phyloP scores from a whole-genome alignment of 2,113 vertebrate species.

The Todiramphus chloris region DNA sequence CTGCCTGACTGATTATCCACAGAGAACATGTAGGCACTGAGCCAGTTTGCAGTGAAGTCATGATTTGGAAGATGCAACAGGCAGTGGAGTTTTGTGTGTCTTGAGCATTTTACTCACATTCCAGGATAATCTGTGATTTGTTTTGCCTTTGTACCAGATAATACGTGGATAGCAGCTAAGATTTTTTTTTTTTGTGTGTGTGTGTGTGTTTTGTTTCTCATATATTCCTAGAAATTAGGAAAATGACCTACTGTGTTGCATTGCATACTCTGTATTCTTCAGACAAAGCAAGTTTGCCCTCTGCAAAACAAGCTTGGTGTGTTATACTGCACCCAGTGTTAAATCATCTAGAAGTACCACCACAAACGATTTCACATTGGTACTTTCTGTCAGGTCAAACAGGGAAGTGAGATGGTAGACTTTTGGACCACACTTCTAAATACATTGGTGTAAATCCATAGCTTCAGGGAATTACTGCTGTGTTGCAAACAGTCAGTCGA shows the following conservation, averaged over 20 bases:
- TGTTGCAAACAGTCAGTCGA: fast-evolving
- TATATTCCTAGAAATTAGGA: background rate
- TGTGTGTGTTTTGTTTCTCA: background rate
- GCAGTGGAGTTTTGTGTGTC: background rate
- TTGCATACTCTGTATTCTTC: background rate
- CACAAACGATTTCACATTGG: background rate
- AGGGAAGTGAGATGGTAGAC: background rate
- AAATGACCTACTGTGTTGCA: background rate
- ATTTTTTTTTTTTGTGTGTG: background rate
- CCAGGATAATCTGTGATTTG: background rate
- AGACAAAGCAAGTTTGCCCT: background rate
- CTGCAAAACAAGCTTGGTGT: background rate
- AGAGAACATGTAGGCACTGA: background rate
- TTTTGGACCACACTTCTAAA: background rate
- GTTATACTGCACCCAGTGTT: background rate
- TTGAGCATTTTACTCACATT: background rate
- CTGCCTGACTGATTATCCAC: background rate
- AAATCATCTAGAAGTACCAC: background rate
- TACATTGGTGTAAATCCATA: background rate
- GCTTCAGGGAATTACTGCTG: background rate
- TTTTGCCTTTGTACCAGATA: background rate
- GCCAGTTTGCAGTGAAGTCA: background rate
- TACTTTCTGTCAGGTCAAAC: background rate
- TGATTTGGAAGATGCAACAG: background rate
- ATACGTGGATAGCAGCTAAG: background rate